A percentile compares a stretch with the other conserved stretches of the same genome.
Conservation (phyloP, 2,888 invertebrate genomes). For the Drosophila fulvimacula region DNA sequence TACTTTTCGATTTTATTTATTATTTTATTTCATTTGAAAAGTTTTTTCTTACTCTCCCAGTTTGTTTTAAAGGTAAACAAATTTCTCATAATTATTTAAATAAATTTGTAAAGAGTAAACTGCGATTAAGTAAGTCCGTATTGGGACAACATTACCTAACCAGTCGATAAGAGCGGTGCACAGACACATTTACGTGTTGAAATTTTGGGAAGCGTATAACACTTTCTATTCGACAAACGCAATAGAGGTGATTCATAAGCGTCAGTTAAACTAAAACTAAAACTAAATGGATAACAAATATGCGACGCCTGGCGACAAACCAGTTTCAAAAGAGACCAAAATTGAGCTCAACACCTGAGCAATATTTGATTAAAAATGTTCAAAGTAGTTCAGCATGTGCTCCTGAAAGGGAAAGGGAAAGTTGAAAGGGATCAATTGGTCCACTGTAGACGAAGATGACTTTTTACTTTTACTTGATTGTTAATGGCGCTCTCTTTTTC, state of each 20-base stretch:
- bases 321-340: conserved; percentile 36
- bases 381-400: conserved; percentile 30
- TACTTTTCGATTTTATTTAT: neutral
- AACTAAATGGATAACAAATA: conserved; percentile 43
- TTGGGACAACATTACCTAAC: conserved; percentile 45
- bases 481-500: conserved; percentile 37
- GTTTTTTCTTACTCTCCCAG: neutral
- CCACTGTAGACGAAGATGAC: conserved; percentile 20
- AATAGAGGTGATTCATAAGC: conserved; percentile 47
- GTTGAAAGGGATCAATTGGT: conserved; percentile 62
- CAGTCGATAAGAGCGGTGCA: conserved; percentile 22
- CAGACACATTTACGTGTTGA: conserved; percentile 8
- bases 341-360: neutral
- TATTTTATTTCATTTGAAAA: neutral
- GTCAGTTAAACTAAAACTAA: conserved; percentile 6
- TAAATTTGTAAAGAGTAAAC: neutral
- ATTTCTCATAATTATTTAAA: conserved; percentile 13
- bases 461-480: conserved; percentile 71
- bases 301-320: conserved; percentile 37
- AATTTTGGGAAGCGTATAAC: conserved; percentile 30
- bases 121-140: conserved; percentile 11
- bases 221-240: conserved; percentile 54
- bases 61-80: neutral
- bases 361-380: neutral
- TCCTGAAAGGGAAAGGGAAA: conserved; percentile 75